phyloP scores from a whole-genome alignment of 2,888 invertebrate genomes.

The Linnaemya tessellans region DNA sequence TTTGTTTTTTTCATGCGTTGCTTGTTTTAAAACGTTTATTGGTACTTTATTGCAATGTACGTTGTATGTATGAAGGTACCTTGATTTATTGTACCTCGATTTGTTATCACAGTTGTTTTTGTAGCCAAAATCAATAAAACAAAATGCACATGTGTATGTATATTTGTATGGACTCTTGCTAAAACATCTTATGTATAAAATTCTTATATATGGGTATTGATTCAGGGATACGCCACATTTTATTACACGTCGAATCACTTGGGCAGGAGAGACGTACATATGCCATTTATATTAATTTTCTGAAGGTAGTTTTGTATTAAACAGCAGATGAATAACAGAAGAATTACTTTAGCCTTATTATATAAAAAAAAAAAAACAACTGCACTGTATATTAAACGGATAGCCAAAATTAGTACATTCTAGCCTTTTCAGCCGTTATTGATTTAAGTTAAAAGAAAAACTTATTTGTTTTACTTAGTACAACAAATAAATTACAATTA shows the following conservation, averaged over 20 bases:
- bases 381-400: neutral
- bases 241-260: too few relatives aligned
- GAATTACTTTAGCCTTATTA: too few relatives aligned
- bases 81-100: conserved; percentile 22
- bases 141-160: neutral
- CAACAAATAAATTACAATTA: neutral
- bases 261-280: too few relatives aligned
- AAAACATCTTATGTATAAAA: too few relatives aligned
- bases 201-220: too few relatives aligned
- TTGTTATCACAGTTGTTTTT: conserved; percentile 34
- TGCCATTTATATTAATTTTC: too few relatives aligned
- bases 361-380: too few relatives aligned
- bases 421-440: neutral
- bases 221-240: too few relatives aligned
- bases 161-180: neutral
- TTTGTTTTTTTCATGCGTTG: conserved; percentile 38
- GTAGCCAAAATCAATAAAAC: neutral
- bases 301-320: too few relatives aligned
- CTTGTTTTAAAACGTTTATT: conserved; percentile 21
- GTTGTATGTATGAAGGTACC: conserved; percentile 2
- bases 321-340: too few relatives aligned
- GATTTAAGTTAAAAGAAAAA: neutral
- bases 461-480: neutral
- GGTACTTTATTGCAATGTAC: conserved; percentile 7
- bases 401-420: neutral